Base-by-base conservation (phyloP, 2,113 vertebrate species). In the Aythya baeri region DNA sequence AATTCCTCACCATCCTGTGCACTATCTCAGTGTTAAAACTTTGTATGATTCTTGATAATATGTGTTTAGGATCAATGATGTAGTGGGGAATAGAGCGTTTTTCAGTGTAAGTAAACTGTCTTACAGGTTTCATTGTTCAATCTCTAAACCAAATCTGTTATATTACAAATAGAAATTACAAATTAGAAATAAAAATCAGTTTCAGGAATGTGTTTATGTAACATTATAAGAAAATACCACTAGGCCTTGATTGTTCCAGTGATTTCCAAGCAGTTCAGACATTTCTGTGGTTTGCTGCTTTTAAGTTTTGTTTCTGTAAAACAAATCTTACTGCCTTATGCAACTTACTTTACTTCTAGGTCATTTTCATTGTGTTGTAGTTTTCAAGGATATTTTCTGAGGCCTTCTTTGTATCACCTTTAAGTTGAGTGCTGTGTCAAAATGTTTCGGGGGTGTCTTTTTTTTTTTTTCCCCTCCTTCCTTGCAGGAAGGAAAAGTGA, bases 231-330 rank as follows among this genome's bases (percentile, higher is more conserved):
- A 71, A 95, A 90, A 68, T 68, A 79, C 16, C 66, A 68, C 4
- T 4, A 79, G 49, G 79, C 86, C 43, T 78, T 86, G 44, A 79
- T 91, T 74, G 76, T 96, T 96, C 83, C 80, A 93, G 88, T 81
- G 80, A 78, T 78, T 96, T 96, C 83, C 83, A 92, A 95, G 86
- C 76, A 61, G 80, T 83, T 96, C 92, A 93, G 93, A 95, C 92
- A 96, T 97, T 97, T 96, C 93, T 96, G 92, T 97, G 96, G 95
- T 96, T 97, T 93, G 76, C 72, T 84, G 75, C 71, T 65, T 65
- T 65, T 43, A 43, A 63, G 55, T 82, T 91, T 78, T 96, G 29
- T 72, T 67, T 78, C 90, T 88, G 86, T 95, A 38, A 96, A 96
- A 96, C 89, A 96, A 84, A 91, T 95, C 76, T 63, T 54, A 23